Evolutionary conservation across 1,140 invertebrate species (phyloP), one percentile per base, ranked within the genome.

Genomic region (Lethocerus indicus): DNA sequence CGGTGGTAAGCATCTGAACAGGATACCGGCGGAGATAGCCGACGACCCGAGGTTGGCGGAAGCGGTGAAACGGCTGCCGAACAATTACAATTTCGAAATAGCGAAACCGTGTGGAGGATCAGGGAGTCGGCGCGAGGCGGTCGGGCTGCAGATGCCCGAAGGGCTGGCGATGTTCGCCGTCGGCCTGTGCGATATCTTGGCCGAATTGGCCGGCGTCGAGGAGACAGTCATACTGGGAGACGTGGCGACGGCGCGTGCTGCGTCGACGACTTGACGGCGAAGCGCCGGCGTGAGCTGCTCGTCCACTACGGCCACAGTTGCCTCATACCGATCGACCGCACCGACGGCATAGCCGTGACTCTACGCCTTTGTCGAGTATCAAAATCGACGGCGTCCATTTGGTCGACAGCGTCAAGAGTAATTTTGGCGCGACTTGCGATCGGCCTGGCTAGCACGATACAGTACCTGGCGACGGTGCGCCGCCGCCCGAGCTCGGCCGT

Each of bases 181-280:
- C 57, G 82, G 86, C 27, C 83, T 99, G 55, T 79, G 86, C 47
- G 90, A 98, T 65, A 96, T 99, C 51, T 81, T 99, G 50, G 81
- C 92, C 67, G 75, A 51, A 23, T 95, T 97, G 63, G 93, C 91
- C 13, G 75, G 76, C 40, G 88, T 86, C 3, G n/a, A n/a, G 24
- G 91, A 98, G 52, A 84, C 83, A n/a, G 74, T 98, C 14, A 95
- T 98, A 52, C 91, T 99, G 88, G 93, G 90, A 13, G 96, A 99
- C 72, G 87, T 94, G 1, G 96, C 92, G 99, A 99, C 67, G 96
- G 95, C 40, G 96, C 96, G 3, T 99, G 96, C 64, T 99, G 96
- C 67, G 82, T 99, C n/a, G 96, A 99, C 66, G 96, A 99, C 68
- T 89, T 81, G 57, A 93, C 90, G 12, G 93, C 95, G 1, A 75